These are phyloP conservation scores for Loriculus beryllinus DNA, from an alignment of 2,797 vertebrate species.

Conservation along the genomic window DNA sequence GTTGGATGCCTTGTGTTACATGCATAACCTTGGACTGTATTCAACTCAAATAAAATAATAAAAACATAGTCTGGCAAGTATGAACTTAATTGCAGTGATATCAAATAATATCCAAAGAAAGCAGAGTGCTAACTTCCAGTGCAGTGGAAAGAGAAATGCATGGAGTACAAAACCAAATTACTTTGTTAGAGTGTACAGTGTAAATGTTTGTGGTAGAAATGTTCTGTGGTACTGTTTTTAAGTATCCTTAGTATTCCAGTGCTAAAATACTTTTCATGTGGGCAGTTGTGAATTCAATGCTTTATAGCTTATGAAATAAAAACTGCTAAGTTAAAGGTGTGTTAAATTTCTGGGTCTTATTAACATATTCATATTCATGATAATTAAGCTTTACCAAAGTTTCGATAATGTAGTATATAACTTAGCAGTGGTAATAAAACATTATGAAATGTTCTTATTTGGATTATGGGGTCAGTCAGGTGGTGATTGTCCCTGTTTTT, in stretches of 20 bases:
- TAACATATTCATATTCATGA: background rate
- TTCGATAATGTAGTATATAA: background rate
- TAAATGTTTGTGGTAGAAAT: background rate
- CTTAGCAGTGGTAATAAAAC: background rate
- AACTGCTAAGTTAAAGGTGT: background rate
- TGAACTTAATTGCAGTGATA: background rate
- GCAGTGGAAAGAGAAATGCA: background rate
- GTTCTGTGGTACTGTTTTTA: background rate
- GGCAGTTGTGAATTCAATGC: background rate
- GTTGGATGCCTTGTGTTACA: background rate
- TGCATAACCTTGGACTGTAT: background rate
- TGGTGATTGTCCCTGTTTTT: background rate
- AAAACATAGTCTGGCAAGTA: background rate
- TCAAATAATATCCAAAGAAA: background rate
- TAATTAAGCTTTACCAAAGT: background rate
- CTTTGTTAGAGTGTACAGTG: background rate
- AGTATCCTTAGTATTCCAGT: background rate
- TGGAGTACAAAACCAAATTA: background rate
- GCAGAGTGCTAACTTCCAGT: background rate
- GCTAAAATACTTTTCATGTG: background rate
- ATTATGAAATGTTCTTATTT: background rate
- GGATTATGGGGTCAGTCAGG: background rate
- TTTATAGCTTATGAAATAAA: background rate
- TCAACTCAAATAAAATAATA: slow-evolving; percentile 17
- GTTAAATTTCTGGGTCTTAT: background rate